Evolutionary conservation across 1,140 invertebrate species (phyloP).

Genomic region (Carposina sasakii): DNA sequence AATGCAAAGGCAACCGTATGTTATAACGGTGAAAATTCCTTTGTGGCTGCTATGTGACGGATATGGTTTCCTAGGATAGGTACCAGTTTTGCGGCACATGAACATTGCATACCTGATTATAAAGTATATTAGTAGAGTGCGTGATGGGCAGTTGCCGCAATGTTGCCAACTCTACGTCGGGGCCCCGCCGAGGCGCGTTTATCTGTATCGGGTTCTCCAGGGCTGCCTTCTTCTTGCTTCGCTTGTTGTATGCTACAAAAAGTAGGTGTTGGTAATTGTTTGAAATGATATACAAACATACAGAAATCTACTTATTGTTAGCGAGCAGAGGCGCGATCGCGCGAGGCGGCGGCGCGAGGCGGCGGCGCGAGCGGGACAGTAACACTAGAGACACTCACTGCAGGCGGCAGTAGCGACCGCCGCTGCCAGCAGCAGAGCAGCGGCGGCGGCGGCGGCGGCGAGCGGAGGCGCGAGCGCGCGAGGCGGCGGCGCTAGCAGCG

Average conservation of each 20-base stretch:
- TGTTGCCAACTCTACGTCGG: conserved; percentile 90
- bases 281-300: too few relatives aligned
- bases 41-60: too few relatives aligned
- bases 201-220: conserved; percentile 45
- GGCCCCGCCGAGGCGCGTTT: conserved; percentile 64
- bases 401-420: conserved; percentile 56
- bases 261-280: conserved; percentile 23
- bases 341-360: too few relatives aligned
- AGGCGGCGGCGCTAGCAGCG: conserved; percentile 68
- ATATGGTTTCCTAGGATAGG: too few relatives aligned
- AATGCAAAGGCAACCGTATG: too few relatives aligned
- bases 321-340: too few relatives aligned
- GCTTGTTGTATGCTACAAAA: conserved; percentile 62
- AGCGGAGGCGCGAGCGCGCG: conserved; percentile 75
- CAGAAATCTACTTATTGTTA: too few relatives aligned
- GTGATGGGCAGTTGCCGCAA: conserved; percentile 85
- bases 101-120: conserved; percentile 74
- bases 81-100: too few relatives aligned
- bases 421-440: conserved; percentile 66
- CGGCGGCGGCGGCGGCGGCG: conserved; percentile 75
- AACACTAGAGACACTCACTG: conserved; percentile 73
- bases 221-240: conserved; percentile 74
- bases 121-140: conserved; percentile 87
- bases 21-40: too few relatives aligned
- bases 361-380: too few relatives aligned